Base-by-base conservation (phyloP, 2,113 vertebrate genomes). In the Nothocercus nigrocapillus region DNA sequence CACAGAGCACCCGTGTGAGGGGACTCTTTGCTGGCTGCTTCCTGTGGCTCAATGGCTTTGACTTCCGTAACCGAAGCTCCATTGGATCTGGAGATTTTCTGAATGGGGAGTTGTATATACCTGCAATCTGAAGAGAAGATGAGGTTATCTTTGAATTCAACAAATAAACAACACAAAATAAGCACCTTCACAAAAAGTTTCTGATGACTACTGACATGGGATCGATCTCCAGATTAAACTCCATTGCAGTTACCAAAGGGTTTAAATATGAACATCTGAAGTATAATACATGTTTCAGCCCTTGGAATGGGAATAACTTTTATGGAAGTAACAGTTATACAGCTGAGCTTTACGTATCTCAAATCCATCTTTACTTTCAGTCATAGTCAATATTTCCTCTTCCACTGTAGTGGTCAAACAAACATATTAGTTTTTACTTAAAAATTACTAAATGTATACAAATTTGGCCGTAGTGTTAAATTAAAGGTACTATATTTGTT, bases 21-120 rank as follows among this genome's bases (percentile, higher is more conserved):
- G 74, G 68, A 85, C 61, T 96, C 53, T 74, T 96, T 5, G 20
- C 68, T 77, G 62, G 40, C 30, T 94, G 79, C 7, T 36, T 62
- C 42, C 13, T 98, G 66, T 96, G 95, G 34, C 51, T 87, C 79
- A 98, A 91, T 18, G 98, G 98, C 91, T 98, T 99, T 82, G 98
- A 98, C 76, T 98, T 97, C 94, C 32, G 97, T 87, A 99, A 90
- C 58, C 98, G 97, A 82, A 98, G 67, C 85, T 99, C 99, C 98
- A 98, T 98, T 18, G 98, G 98, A 97, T 99, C 98, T 44, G 99
- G 99, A 34, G 81, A 93, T 53, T 94, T 92, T 90, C 97, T 98
- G 96, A 98, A 99, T 2, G 99, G 99, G 1, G 99, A 99, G 91
- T 99, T 99, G 93, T 98, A 99, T 58, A 99, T 76, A 44, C 99